Base-by-base conservation (phyloP, 2,797 vertebrate genomes). In the Tenualosa ilisha region DNA sequence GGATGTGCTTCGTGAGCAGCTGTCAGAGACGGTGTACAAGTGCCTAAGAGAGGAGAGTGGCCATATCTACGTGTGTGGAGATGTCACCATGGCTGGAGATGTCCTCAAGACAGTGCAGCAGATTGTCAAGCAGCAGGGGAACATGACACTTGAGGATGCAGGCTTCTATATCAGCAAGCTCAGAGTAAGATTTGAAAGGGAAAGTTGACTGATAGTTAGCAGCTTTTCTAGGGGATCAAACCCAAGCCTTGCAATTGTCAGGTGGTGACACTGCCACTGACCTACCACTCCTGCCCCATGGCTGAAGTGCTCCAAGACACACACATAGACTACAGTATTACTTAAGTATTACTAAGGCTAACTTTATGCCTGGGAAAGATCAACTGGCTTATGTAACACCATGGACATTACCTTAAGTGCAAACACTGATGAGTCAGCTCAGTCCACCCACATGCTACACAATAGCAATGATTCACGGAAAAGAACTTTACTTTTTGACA, bases 51-150 rank as follows among this genome's bases (percentile, higher is more conserved):
- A 98, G 90, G 96, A 98, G 83, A 96, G 97, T 12, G 98, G 98
- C 81, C 98, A 99, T 94, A 95, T 99, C 89, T 99, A 99, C 0
- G 97, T 99, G 85, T 99, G 98, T 0, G 98, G 98, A 20, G 98
- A 99, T 0, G 98, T 99, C 79, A 99, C 97, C 22, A 99, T 99
- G 98, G 98, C 98, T 0, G 98, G 98, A 0, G 98, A 99, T 0
- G 98, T 99, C 79, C 96, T 99, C 86, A 99, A 99, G 94, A 96
- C 97, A 0, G 82, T 99, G 88, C 98, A 99, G 93, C 94, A 95
- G 87, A 97, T 99, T 87, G 90, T 97, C 91, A 95, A 96, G 86
- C 96, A 97, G 91, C 96, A 98, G 85, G 98, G 97, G 86, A 95
- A 93, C 90, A 96, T 99, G 93, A 96, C 94, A 0, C 92, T 94